Evolutionary conservation across 2,113 vertebrate species (phyloP).

Genomic region (Tichodroma muraria): DNA sequence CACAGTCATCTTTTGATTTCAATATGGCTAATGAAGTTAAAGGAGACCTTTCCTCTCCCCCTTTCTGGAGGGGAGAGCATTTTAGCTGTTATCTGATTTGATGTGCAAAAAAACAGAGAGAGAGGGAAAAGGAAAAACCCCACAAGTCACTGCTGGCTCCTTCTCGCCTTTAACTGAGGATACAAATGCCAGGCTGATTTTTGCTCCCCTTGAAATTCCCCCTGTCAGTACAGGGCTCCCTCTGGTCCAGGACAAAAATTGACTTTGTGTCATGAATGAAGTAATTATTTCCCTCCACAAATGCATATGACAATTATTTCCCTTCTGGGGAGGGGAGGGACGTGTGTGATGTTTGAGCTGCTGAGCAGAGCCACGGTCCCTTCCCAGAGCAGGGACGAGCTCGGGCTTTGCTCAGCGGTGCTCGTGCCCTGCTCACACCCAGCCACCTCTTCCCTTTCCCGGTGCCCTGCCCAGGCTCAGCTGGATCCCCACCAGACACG

Average conservation of each 20-base stretch:
- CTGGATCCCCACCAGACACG: neutral
- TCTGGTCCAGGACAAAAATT: conserved; percentile 31
- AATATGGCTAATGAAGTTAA: neutral
- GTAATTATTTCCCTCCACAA: conserved; percentile 36
- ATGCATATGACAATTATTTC: conserved; percentile 16
- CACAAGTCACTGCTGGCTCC: neutral
- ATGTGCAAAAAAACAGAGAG: neutral
- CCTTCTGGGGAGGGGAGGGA: neutral
- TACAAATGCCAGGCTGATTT: conserved; percentile 29
- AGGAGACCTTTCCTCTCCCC: neutral
- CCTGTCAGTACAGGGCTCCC: conserved; percentile 3
- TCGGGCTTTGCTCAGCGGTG: neutral
- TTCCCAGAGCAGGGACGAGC: neutral
- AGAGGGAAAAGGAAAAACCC: too few relatives aligned
- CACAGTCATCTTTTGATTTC: neutral
- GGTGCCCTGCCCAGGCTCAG: neutral
- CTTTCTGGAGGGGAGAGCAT: neutral
- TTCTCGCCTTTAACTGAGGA: neutral
- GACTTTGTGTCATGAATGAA: conserved; percentile 28
- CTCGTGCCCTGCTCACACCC: neutral
- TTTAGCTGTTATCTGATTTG: neutral
- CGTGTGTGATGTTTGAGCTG: neutral
- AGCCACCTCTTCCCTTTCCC: neutral
- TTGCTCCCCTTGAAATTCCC: conserved; percentile 14
- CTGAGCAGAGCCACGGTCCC: accelerated